Percentiles rank a stretch among this genome's conserved stretches.
Evolutionary conservation across 1,140 invertebrate genomes (phyloP).

Genomic region (Samia ricini): DNA sequence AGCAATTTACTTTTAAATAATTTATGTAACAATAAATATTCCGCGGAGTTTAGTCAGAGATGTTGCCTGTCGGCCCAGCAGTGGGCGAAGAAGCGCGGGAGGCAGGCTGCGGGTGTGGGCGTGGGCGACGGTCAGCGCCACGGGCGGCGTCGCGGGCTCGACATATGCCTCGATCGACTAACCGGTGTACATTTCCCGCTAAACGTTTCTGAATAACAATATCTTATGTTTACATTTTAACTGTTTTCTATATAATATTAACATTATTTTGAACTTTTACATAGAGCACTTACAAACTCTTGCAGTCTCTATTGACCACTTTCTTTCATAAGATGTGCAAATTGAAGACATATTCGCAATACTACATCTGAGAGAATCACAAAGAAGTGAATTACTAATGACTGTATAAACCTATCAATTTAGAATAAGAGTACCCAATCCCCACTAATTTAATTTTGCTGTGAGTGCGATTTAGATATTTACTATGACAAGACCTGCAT

Average conservation of each 20-base stretch:
- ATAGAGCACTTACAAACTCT: too few relatives aligned
- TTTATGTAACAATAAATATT: neutral
- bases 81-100: slow-evolving; percentile 34
- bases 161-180: slow-evolving; percentile 38
- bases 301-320: too few relatives aligned
- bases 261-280: neutral
- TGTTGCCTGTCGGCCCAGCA: slow-evolving; percentile 24
- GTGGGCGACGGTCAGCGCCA: slow-evolving; percentile 53
- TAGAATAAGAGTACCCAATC: too few relatives aligned
- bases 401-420: too few relatives aligned
- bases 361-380: too few relatives aligned
- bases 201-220: slow-evolving; percentile 52
- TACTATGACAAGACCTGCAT: too few relatives aligned
- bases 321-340: too few relatives aligned
- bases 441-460: too few relatives aligned
- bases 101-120: slow-evolving; percentile 21
- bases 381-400: too few relatives aligned
- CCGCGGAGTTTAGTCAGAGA: neutral
- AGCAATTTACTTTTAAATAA: too few relatives aligned
- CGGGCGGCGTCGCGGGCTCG: slow-evolving; percentile 56
- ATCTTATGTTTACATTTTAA: neutral
- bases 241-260: neutral
- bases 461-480: too few relatives aligned
- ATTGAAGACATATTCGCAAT: too few relatives aligned
- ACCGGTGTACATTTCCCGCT: slow-evolving; percentile 37